phyloP scores from a whole-genome alignment of 1,140 invertebrate species.

The Sycobia sp. region DNA sequence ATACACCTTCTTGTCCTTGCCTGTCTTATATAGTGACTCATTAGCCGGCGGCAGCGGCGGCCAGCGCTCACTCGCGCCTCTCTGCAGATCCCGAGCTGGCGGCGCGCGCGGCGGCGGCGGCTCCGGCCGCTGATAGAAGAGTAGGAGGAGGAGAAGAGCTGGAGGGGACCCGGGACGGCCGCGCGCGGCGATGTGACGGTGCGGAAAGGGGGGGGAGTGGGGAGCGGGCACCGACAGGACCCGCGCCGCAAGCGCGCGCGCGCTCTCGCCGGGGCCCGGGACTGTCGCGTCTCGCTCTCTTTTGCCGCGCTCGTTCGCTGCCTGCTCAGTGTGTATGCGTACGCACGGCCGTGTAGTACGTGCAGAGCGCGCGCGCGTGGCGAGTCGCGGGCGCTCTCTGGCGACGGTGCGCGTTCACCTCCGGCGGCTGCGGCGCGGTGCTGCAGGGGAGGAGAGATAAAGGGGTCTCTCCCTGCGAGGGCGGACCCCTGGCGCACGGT shows the following conservation, averaged over 20 bases:
- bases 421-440: too few species aligned
- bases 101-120: constrained; percentile 14
- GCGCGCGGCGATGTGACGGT: too few species aligned
- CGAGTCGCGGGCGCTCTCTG: too few species aligned
- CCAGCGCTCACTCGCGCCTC: constrained; percentile 23
- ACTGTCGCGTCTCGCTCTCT: constrained; percentile 27
- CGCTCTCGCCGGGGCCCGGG: not conserved
- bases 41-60: constrained; percentile 48
- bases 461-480: constrained; percentile 42
- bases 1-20: constrained; percentile 61
- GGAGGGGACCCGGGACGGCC: constrained; percentile 1
- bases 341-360: constrained; percentile 15
- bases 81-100: constrained; percentile 4
- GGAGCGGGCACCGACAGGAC: too few species aligned
- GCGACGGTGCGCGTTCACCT: too few species aligned
- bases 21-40: constrained; percentile 62
- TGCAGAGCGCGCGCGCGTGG: not conserved
- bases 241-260: not conserved
- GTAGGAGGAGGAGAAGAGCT: not conserved
- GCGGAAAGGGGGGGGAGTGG: too few species aligned
- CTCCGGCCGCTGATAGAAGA: not conserved
- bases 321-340: constrained; percentile 25
- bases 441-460: constrained; percentile 14
- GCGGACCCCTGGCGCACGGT: constrained; percentile 36
- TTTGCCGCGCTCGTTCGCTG: too few species aligned